Base-by-base conservation (phyloP, 2,113 vertebrate species). In the Phaethon lepturus region DNA sequence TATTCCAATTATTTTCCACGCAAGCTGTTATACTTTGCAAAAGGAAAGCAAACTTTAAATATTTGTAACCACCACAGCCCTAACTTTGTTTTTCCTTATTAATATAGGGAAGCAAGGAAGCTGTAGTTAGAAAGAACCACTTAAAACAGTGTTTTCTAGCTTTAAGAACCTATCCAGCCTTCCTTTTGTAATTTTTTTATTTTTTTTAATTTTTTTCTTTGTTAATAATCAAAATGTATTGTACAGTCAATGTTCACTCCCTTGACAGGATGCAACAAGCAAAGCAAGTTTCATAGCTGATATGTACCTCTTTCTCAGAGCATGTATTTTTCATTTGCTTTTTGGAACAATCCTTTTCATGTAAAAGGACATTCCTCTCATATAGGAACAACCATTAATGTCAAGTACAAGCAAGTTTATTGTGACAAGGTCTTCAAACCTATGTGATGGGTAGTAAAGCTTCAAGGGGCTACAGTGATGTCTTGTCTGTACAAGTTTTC, bases 361-460 rank as follows among this genome's bases (percentile, higher is more conserved):
- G 23, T 67, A 35, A 81, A 80, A 68, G 25, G 74, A 74, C 90
- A 76, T 87, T 90, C 55, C 16, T 52, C 25, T 76, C 50, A 24
- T n/a, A 33, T 29, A 90, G 45, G 47, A 95, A 87, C 73, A 92
- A 38, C 23, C 55, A 72, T 45, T 95, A 86, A 71, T n/a, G 59
- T 91, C 80, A 93, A 67, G 33, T 76, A 64, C 38, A 55, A 25
- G n/a, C 69, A 93, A 89, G 80, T 67, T 90, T 50, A 40, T 72
- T 83, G 44, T 82, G 92, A 93, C 90, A 94, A 76, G 73, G 10
- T 88, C 91, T 80, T 75, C 62, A 88, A 94, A 96, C 63, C 29
- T 55, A 50, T 77, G 26, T 62, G 72, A 91, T 75, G 44, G 53
- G 63, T 56, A 88, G 63, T 59, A 93, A 76, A 81, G 28, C 73